Conservation (phyloP, 23 tunicate species). For the Ascidia mentula region DNA sequence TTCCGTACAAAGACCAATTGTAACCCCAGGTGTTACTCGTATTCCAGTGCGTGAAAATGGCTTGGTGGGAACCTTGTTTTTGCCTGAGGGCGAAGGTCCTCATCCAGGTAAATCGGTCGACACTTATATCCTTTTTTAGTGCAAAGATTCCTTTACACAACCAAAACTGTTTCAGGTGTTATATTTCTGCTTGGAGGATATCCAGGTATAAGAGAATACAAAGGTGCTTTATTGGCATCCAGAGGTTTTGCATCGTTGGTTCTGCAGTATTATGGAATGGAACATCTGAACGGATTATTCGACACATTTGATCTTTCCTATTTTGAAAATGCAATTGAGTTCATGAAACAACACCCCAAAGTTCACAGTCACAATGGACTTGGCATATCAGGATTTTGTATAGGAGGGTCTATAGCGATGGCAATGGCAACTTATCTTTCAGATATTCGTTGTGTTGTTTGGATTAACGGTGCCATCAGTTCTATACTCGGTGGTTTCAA, state of each 20-base stretch:
- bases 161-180: neutral
- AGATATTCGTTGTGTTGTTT: neutral
- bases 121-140: no score
- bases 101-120: slow-evolving; percentile 5
- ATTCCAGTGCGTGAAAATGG: neutral
- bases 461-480: neutral
- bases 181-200: neutral
- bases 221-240: slow-evolving; percentile 40
- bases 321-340: slow-evolving; percentile 31
- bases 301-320: slow-evolving; percentile 19
- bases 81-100: neutral
- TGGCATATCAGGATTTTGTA: slow-evolving; percentile 19
- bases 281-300: neutral
- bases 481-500: neutral
- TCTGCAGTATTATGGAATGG: slow-evolving; percentile 29
- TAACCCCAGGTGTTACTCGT: neutral
- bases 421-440: slow-evolving; percentile 16
- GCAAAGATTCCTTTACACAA: neutral
- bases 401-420: slow-evolving; percentile 21
- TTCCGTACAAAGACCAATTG: neutral
- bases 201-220: neutral
- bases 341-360: slow-evolving; percentile 14
- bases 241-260: slow-evolving; percentile 68
- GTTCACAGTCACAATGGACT: slow-evolving; percentile 10
- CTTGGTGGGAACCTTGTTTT: neutral